These are phyloP conservation scores for Stenoptilia bipunctidactyla DNA, from an alignment of 2,888 invertebrate species.

Conservation along the genomic window DNA sequence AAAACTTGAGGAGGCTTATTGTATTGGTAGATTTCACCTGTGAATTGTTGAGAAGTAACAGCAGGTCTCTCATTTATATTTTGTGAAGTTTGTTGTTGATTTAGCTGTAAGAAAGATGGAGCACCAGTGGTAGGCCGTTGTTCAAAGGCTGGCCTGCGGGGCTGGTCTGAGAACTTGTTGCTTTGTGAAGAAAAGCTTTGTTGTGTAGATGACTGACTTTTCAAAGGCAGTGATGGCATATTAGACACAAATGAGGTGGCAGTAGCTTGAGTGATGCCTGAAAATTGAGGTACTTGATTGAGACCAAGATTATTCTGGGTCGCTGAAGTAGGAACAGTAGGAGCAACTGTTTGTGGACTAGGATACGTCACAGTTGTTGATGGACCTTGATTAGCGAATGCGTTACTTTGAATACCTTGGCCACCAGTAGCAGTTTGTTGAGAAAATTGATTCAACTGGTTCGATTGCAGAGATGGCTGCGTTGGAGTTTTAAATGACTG, in stretches of 20 bases:
- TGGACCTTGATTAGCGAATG: slow-evolving; percentile 13
- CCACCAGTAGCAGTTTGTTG: slow-evolving; percentile 10
- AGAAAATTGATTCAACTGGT: slow-evolving; percentile 23
- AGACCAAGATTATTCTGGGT: slow-evolving; percentile 9
- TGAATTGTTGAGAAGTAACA: slow-evolving; percentile 22
- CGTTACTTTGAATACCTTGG: slow-evolving; percentile 10
- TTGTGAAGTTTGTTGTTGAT: slow-evolving; percentile 9
- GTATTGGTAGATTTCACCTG: slow-evolving; percentile 40
- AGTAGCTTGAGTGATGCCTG: slow-evolving; percentile 36
- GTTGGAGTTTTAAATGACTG: slow-evolving; percentile 26
- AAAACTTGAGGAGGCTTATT: slow-evolving; percentile 34
- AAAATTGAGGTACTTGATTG: slow-evolving; percentile 18
- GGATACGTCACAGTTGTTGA: slow-evolving; percentile 18
- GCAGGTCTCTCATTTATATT: slow-evolving; percentile 5
- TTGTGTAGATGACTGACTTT: slow-evolving; percentile 4
- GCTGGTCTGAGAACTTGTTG: background rate
- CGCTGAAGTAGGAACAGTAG: slow-evolving; percentile 17
- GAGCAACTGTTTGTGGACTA: slow-evolving; percentile 16
- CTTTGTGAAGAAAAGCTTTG: slow-evolving; percentile 1
- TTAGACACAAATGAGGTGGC: slow-evolving; percentile 20
- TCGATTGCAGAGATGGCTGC: slow-evolving; percentile 22
- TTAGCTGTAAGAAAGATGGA: background rate
- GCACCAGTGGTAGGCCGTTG: slow-evolving; percentile 6
- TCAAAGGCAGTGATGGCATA: background rate
- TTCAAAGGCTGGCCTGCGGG: slow-evolving; percentile 3